Percentiles rank a stretch among this genome's conserved stretches.
Conservation (phyloP, 2,113 vertebrate species). For the Erpornis zantholeuca region DNA sequence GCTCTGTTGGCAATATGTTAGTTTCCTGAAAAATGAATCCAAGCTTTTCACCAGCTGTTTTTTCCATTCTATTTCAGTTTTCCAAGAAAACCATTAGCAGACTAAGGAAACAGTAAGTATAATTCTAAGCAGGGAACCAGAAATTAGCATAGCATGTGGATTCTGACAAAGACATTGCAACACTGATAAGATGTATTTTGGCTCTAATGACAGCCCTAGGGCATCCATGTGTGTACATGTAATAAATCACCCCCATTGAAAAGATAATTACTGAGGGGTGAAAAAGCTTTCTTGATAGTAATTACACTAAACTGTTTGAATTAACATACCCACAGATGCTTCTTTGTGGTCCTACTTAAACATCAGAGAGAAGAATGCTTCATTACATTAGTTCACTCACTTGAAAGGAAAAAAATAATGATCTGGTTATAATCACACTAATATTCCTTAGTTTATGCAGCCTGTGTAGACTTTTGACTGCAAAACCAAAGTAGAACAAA, state of each 20-base stretch:
- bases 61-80: slow-evolving; percentile 44
- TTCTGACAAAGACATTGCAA: slow-evolving; percentile 42
- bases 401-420: slow-evolving; percentile 55
- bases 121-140: neutral
- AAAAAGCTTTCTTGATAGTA: neutral
- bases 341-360: slow-evolving; percentile 53
- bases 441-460: slow-evolving; percentile 49
- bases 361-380: slow-evolving; percentile 41
- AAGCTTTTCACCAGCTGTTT: slow-evolving; percentile 2
- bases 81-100: slow-evolving; percentile 43
- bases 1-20: neutral
- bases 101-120: slow-evolving; percentile 12
- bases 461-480: slow-evolving; percentile 13
- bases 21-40: slow-evolving; percentile 26
- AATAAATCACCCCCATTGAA: slow-evolving; percentile 72
- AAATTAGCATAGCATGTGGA: slow-evolving; percentile 13
- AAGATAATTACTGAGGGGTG: slow-evolving; percentile 60
- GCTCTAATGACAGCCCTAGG: slow-evolving; percentile 14
- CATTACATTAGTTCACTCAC: slow-evolving; percentile 31
- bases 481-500: slow-evolving; percentile 37
- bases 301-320: slow-evolving; percentile 57
- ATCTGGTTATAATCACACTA: slow-evolving; percentile 61
- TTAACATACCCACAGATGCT: slow-evolving; percentile 63
- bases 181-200: slow-evolving; percentile 30
- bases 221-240: neutral